Conservation (phyloP, 2,888 invertebrate genomes). For the Drosophila longiperda region DNA sequence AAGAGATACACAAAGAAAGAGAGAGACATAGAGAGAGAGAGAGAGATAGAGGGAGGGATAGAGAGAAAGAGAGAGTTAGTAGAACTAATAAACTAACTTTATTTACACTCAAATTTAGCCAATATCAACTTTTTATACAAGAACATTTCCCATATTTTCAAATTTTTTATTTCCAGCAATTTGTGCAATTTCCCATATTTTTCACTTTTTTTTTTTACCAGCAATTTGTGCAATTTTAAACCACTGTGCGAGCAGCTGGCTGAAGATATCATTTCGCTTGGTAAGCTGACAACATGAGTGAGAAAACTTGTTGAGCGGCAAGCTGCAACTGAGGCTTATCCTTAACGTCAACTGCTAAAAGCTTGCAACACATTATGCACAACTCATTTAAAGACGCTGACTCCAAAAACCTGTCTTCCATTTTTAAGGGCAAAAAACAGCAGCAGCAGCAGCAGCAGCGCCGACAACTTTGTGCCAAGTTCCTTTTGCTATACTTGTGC, state of each 20-base stretch:
- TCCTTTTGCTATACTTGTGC: conserved; percentile 53
- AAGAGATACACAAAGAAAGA: too few species aligned
- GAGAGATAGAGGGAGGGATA: not conserved
- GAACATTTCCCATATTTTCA: not conserved
- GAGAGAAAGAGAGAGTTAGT: not conserved
- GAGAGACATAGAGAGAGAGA: not conserved
- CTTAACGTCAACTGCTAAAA: conserved; percentile 40
- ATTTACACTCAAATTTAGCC: not conserved
- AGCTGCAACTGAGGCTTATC: conserved; percentile 48
- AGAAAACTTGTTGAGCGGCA: conserved; percentile 72
- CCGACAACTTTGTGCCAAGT: conserved; percentile 71
- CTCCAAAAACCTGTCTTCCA: conserved; percentile 37
- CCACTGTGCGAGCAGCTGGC: conserved; percentile 40
- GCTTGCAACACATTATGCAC: conserved; percentile 63
- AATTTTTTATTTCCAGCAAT: not conserved
- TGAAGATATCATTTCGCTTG: conserved; percentile 39
- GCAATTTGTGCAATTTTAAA: not conserved
- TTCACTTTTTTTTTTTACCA: not conserved
- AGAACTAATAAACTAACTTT: not conserved
- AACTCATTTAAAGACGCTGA: conserved; percentile 74
- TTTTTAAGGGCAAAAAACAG: conserved; percentile 17
- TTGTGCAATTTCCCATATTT: not conserved
- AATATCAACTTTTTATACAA: not conserved
- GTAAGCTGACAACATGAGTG: conserved; percentile 71
- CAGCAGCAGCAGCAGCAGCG: conserved; percentile 14